phyloP scores from a whole-genome alignment of 2,888 invertebrate species.

The Aporophyla lueneburgensis region DNA sequence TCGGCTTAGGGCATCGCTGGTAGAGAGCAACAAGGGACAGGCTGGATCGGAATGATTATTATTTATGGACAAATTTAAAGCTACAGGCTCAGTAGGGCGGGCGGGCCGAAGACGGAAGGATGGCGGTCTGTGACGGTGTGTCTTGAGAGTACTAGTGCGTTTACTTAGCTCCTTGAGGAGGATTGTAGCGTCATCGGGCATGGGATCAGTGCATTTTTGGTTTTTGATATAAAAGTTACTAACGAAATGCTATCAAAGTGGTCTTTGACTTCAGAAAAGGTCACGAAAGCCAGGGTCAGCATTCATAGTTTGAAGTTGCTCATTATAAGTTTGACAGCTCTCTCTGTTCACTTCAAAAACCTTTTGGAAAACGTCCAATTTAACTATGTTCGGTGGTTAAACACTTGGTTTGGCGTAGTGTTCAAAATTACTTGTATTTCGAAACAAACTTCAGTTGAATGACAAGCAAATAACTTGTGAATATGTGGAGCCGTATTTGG shows the following conservation, averaged over 20 bases:
- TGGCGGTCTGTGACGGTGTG: too few relatives aligned
- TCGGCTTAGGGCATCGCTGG: too few relatives aligned
- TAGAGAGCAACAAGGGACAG: too few relatives aligned
- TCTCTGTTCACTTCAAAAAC: conserved; percentile 41
- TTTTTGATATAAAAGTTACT: conserved; percentile 17
- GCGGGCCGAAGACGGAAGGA: too few relatives aligned
- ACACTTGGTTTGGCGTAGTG: conserved; percentile 30
- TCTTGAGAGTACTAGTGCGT: too few relatives aligned
- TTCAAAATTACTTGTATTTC: conserved; percentile 49
- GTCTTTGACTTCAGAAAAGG: conserved; percentile 34
- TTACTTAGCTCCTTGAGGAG: too few relatives aligned
- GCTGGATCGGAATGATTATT: too few relatives aligned
- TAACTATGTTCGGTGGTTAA: conserved; percentile 41
- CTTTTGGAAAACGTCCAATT: conserved; percentile 60
- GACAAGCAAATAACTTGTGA: conserved; percentile 24
- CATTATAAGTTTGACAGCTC: conserved; percentile 58
- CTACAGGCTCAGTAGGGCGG: too few relatives aligned
- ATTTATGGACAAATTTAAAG: too few relatives aligned
- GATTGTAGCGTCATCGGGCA: too few relatives aligned
- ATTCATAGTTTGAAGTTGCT: conserved; percentile 49
- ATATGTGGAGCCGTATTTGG: conserved; percentile 3
- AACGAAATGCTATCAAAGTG: conserved; percentile 15
- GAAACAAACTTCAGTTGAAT: conserved; percentile 51
- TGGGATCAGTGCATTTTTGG: conserved; percentile 7
- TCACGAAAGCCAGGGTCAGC: conserved; percentile 49